Evolutionary conservation across 2,113 vertebrate genomes (phyloP).

Genomic region (Zootoca vivipara): DNA sequence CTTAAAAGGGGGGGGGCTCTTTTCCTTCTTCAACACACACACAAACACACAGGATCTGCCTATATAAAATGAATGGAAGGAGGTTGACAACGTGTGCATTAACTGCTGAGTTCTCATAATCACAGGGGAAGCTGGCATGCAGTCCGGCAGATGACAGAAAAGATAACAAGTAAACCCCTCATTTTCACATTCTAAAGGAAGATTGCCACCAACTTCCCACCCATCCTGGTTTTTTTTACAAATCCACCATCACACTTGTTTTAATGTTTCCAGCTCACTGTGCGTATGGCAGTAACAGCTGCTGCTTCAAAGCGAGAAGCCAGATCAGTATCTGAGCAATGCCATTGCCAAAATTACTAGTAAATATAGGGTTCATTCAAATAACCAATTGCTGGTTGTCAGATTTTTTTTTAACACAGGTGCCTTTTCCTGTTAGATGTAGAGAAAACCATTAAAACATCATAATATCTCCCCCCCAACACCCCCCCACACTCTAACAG

Average conservation of each 20-base stretch:
- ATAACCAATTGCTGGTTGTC: background rate
- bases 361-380: constrained; percentile 8
- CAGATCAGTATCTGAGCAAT: background rate
- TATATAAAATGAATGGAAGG: constrained; percentile 46
- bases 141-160: constrained; percentile 21
- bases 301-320: background rate
- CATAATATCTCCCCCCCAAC: rapidly evolving
- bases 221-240: constrained; percentile 16
- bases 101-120: constrained; percentile 24
- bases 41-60: background rate
- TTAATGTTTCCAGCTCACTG: constrained; percentile 12
- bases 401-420: background rate
- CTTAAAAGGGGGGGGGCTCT: background rate
- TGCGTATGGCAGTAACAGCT: constrained; percentile 1
- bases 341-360: background rate
- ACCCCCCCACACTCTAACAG: background rate
- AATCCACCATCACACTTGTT: background rate
- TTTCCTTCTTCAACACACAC: background rate
- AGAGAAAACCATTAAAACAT: constrained; percentile 1
- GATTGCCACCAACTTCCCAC: background rate
- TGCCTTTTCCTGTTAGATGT: background rate
- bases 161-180: constrained; percentile 42
- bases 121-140: constrained; percentile 20
- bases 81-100: constrained; percentile 12
- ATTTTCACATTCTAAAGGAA: constrained; percentile 19